Evolutionary conservation across 2,113 vertebrate genomes (phyloP).

Genomic region (Triplophysa rosa): DNA sequence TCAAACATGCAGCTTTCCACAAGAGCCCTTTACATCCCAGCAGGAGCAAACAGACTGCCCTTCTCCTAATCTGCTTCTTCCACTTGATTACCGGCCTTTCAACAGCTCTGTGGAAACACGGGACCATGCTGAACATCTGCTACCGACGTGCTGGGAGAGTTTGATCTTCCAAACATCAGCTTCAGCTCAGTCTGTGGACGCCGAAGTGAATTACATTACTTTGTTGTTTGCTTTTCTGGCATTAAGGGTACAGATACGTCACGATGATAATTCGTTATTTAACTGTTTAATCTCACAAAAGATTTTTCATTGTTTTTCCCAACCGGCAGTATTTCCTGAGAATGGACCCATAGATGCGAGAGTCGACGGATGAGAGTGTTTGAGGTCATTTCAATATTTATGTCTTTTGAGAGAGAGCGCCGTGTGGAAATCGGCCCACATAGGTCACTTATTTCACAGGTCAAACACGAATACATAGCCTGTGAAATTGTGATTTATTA

Average conservation of each 20-base stretch:
- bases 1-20: conserved; percentile 27
- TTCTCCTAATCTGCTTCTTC: conserved; percentile 24
- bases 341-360: not conserved
- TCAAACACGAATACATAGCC: conserved; percentile 50
- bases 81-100: conserved; percentile 27
- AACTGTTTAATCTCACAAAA: too few species aligned
- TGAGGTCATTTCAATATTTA: conserved; percentile 31
- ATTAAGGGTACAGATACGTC: not conserved
- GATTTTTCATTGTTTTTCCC: too few species aligned
- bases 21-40: not conserved
- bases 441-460: conserved; percentile 69
- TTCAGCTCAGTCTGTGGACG: not conserved
- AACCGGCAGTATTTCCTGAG: too few species aligned
- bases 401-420: not conserved
- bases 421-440: conserved; percentile 45
- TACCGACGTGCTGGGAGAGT: not conserved
- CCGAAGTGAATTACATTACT: not conserved
- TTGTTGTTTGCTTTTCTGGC: not conserved
- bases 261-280: too few species aligned
- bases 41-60: not conserved
- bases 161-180: not conserved
- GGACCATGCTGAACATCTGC: conserved; percentile 12
- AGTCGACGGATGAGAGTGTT: not conserved
- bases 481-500: conserved; percentile 58
- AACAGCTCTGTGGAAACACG: conserved; percentile 23